Conservation (phyloP, 2,888 invertebrate genomes). For the Hyposoter dolosus region DNA sequence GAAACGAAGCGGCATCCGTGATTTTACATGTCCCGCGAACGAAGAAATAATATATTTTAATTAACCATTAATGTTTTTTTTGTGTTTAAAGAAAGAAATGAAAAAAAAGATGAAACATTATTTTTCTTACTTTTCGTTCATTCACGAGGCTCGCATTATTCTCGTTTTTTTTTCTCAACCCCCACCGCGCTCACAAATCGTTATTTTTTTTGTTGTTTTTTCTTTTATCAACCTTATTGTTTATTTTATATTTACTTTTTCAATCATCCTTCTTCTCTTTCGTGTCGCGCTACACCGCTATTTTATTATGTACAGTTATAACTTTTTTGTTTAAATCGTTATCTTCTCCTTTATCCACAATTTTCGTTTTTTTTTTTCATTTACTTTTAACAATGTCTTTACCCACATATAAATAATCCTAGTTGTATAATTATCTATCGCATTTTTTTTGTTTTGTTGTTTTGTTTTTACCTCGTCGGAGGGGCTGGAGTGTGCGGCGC, state of each 20-base stretch:
- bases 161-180: conserved; percentile 31
- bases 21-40: conserved; percentile 61
- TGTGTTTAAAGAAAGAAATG: neutral
- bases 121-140: conserved; percentile 29
- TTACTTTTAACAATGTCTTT: conserved; percentile 68
- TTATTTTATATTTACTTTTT: conserved; percentile 2
- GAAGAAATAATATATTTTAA: conserved; percentile 26
- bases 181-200: conserved; percentile 33
- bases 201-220: conserved; percentile 33
- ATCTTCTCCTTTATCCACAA: conserved; percentile 76
- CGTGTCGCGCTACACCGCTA: conserved; percentile 62
- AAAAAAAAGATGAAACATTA: conserved; percentile 14
- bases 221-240: conserved; percentile 48
- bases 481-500: conserved; percentile 15
- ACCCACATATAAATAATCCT: conserved; percentile 70
- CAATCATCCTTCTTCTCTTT: conserved; percentile 2
- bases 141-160: conserved; percentile 46
- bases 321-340: conserved; percentile 66
- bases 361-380: conserved; percentile 68
- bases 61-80: conserved; percentile 6
- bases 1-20: conserved; percentile 64
- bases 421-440: conserved; percentile 67
- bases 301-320: conserved; percentile 71
- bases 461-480: conserved; percentile 19
- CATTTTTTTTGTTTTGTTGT: conserved; percentile 34